These are phyloP conservation scores for Aricia artaxerxes DNA, from an alignment of 2,888 invertebrate genomes.

Conservation along the genomic window DNA sequence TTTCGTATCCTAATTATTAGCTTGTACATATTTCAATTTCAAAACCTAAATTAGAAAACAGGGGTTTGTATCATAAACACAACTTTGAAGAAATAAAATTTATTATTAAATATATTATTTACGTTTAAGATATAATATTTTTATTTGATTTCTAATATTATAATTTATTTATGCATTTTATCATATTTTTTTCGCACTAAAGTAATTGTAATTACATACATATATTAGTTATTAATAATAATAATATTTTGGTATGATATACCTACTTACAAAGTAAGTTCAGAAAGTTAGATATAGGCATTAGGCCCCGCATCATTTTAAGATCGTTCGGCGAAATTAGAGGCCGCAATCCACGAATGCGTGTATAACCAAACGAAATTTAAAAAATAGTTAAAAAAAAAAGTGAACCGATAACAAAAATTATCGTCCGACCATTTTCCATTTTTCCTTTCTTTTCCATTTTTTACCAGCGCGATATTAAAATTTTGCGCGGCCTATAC, in stretches of 20 bases:
- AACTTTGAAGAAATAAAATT: conserved; percentile 7
- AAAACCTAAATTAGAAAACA: background rate
- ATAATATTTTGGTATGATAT: conserved; percentile 6
- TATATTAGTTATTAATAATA: conserved; percentile 10
- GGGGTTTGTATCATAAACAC: background rate
- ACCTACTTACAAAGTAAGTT: background rate
- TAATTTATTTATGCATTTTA: background rate
- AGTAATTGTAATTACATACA: conserved; percentile 6
- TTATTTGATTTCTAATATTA: background rate
- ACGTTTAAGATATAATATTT: background rate
- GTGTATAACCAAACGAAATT: background rate
- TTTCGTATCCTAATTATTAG: background rate
- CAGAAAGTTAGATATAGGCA: background rate
- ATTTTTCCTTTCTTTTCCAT: no score
- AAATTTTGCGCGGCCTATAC: background rate
- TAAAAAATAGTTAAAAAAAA: background rate
- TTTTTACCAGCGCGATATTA: background rate
- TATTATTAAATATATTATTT: conserved; percentile 21
- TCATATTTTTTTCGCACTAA: background rate
- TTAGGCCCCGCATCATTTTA: background rate
- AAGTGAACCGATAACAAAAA: no score
- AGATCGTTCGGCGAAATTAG: background rate
- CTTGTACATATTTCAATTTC: background rate
- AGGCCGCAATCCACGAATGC: background rate
- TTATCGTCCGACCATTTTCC: no score